These are phyloP conservation scores for Muscicapa comitata DNA, from an alignment of 2,797 vertebrate genomes.

Conservation along the genomic window DNA sequence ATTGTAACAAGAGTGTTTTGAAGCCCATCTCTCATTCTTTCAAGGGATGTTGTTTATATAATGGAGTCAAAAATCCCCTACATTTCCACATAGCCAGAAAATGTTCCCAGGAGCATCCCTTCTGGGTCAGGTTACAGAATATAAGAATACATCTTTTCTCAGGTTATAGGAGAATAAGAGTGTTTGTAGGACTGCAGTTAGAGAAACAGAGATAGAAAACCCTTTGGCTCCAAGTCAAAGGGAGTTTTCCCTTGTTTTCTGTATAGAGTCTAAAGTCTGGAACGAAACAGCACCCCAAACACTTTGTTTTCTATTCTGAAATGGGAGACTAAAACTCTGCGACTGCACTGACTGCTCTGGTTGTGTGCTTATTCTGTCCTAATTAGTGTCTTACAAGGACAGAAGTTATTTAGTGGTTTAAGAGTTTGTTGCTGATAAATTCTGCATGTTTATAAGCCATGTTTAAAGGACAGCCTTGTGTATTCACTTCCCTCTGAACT, in stretches of 20 bases:
- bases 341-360: not conserved
- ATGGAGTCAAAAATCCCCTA: accelerated
- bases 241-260: not conserved
- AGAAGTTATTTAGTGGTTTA: not conserved
- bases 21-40: not conserved
- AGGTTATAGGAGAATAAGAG: not conserved
- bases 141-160: not conserved
- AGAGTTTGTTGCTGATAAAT: not conserved
- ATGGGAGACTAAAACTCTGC: not conserved
- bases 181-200: not conserved
- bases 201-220: not conserved
- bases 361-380: not conserved
- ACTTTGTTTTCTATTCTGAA: not conserved
- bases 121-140: not conserved
- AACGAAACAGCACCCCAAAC: not conserved
- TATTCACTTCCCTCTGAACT: not conserved
- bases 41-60: not conserved
- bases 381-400: not conserved
- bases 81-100: not conserved
- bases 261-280: not conserved
- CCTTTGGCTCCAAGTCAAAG: not conserved
- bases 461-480: not conserved
- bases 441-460: not conserved
- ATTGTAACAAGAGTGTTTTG: not conserved
- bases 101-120: not conserved